These are phyloP conservation scores for Syrphus vitripennis DNA, from an alignment of 2,888 invertebrate genomes.

Conservation along the genomic window DNA sequence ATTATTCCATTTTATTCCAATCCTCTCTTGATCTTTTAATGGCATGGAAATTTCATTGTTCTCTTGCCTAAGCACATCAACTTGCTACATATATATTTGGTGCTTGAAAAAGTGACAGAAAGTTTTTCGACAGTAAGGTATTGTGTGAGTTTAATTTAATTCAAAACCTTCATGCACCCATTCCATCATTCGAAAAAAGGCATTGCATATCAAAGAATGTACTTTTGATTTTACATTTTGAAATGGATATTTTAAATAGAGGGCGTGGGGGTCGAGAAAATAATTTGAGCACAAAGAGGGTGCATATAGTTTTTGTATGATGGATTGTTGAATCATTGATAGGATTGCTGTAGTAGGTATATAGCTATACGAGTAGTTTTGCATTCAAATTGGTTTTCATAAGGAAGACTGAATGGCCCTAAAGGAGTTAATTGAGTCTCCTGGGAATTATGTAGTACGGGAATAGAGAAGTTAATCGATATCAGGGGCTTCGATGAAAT, in stretches of 20 bases:
- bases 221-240: constrained; percentile 54
- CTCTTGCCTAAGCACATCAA: constrained; percentile 18
- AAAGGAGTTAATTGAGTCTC: constrained; percentile 2
- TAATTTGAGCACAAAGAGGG: not conserved
- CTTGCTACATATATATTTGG: not conserved
- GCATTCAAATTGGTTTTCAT: constrained; percentile 38
- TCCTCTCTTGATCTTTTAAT: constrained; percentile 50
- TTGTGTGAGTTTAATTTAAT: constrained; percentile 43
- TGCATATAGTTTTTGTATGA: constrained; percentile 16
- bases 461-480: too few species aligned
- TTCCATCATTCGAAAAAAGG: not conserved
- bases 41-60: constrained; percentile 26
- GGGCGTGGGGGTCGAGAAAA: not conserved
- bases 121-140: constrained; percentile 9
- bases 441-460: constrained; percentile 1
- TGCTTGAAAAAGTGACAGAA: constrained; percentile 33
- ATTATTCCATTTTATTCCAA: constrained; percentile 20
- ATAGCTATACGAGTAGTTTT: not conserved
- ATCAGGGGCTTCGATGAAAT: too few species aligned
- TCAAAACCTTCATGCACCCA: not conserved
- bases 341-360: not conserved
- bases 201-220: constrained; percentile 34
- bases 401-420: not conserved
- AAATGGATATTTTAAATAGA: constrained; percentile 39
- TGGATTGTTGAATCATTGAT: constrained; percentile 3